Evolutionary conservation across 2,797 vertebrate genomes (phyloP), one percentile per base, ranked within the genome.

Genomic region (Peromyscus nudipes): DNA sequence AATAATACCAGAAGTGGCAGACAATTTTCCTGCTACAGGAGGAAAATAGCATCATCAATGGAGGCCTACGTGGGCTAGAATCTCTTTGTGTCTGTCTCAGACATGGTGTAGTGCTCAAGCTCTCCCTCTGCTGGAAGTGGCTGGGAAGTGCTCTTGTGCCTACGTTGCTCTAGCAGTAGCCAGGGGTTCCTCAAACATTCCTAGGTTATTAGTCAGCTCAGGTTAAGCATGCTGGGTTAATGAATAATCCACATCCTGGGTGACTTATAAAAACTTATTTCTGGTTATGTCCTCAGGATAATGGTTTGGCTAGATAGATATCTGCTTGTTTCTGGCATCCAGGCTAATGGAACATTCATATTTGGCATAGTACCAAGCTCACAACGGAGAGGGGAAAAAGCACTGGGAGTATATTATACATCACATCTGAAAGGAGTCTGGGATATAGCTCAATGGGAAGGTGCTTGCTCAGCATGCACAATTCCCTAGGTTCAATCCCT

Each of bases 1-100:
- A 93, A 27, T 55, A 69, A n/a, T 27, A 94, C 81, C 40, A 57
- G 37, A 89, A 91, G 62, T 25, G 14, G 31, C 85, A 62, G 55
- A 43, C 31, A 76, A 69, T 83, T 92, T 96, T 90, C 95, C 64
- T 96, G 57, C 25, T 25, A 81, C 37, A 46, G 85, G 71, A 87
- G 84, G 76, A 52, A 95, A 96, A 19, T 5, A 27, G 73, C 76
- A 65, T 1, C 43, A 67, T 93, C 13, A 4, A 7, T 19, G 4
- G 67, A 62, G 88, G 5, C 14, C 37, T 62, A 34, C 57, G 23
- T 8, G 31, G 29, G 21, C 67, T 19, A 4, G 3, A 27, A 14
- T 29, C 25, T 49, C n/a, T 91, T 4, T 10, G 43, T 1, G 0
- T 40, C 64, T 14, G 75, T 76, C 21, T 29, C 84, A 37, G 67